Base-by-base conservation (phyloP, 2,113 vertebrate species). In the Pachyramphus minor region DNA sequence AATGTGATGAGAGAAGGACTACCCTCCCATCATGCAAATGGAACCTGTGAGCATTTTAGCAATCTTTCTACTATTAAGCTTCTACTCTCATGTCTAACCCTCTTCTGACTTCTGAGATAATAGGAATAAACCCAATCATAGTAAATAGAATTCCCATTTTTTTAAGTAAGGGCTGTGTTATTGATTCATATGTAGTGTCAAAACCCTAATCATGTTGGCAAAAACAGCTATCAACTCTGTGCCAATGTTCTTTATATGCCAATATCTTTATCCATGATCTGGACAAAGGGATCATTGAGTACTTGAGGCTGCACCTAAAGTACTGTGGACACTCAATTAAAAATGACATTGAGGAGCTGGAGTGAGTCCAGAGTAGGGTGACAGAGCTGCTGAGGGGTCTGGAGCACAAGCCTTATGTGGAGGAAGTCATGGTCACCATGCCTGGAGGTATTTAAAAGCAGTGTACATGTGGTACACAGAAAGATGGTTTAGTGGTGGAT, bases 161-260 rank as follows among this genome's bases (percentile, higher is more conserved):
- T 14, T 20, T 11, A 41, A 83, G 19, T 9, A 45, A 31, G 9
- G 63, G 3, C 4, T 28, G 4, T 19, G 11, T 17, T 28, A 27
- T 6, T 8, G 23, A 55, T 64, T 28, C 2, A 9, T 19, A 58
- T 58, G 88, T 28, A 59, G 22, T 31, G 35, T 27, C 31, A 49
- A 41, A 82, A 66, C 30, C 11, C 31, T 78, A 47, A 39, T 23
- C 6, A 11, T 6, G 1, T 9, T 33, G 11, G 10, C 55, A 20
- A 60, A 56, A 74, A 45, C 5, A 50, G 31, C 12, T 59, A 9
- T 28, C 12, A 27, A 30, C 31, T 56, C 56, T 67, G 14, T 5
- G 19, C 19, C 25, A 37, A 0, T 2, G 12, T 55, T 80, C n/a
- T n/a, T n/a, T n/a, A n/a, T n/a, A n/a, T n/a, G n/a, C n/a, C 30